Percentiles rank a stretch among this genome's conserved stretches.
Conservation (phyloP, 2,888 invertebrate species). For the Limnephilus auricula region DNA sequence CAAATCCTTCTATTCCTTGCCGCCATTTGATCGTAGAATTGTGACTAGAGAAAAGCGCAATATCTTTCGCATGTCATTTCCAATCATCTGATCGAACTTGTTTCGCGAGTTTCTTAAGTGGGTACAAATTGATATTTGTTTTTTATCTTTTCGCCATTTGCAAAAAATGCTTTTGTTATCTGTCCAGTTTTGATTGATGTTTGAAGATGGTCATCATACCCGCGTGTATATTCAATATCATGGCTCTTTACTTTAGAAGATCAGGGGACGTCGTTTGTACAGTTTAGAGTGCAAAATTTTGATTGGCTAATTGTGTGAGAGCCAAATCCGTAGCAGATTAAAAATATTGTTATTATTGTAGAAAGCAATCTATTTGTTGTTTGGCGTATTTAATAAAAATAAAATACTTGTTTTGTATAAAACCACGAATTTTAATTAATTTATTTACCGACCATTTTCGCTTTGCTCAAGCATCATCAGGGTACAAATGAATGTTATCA, state of each 20-base stretch:
- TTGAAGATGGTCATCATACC: not conserved
- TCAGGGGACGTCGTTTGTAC: not conserved
- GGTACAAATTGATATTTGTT: not conserved
- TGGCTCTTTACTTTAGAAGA: not conserved
- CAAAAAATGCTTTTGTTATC: not conserved
- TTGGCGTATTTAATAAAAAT: no score
- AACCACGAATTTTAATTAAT: no score
- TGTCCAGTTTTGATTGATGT: not conserved
- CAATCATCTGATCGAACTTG: not conserved
- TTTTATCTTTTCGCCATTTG: not conserved
- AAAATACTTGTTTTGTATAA: no score
- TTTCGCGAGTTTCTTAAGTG: not conserved
- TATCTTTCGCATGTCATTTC: not conserved
- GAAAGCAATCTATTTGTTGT: no score
- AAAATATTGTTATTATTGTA: not conserved
- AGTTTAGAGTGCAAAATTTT: no score
- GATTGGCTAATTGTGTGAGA: no score
- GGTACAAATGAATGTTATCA: no score
- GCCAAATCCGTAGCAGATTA: not conserved
- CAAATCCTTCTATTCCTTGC: not conserved
- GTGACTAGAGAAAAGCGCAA: no score
- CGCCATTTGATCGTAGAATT: not conserved
- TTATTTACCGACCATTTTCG: no score
- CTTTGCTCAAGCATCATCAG: no score
- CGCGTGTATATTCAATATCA: not conserved